phyloP scores from a whole-genome alignment of 2,113 vertebrate genomes.

The Anser brachyrhynchus region DNA sequence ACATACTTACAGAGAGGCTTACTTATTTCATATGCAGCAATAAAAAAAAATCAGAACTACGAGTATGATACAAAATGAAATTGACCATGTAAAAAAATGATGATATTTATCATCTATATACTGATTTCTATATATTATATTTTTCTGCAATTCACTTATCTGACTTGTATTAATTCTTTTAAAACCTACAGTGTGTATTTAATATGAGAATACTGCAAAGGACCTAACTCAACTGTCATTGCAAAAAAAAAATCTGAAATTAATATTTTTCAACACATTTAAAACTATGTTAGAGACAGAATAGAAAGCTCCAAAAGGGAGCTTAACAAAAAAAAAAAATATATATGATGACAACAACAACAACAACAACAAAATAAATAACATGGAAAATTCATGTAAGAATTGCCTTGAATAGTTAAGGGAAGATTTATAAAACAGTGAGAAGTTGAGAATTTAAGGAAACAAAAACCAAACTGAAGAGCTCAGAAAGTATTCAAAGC shows the following conservation, averaged over 20 bases:
- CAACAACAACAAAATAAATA: not conserved
- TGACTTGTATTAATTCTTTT: not conserved
- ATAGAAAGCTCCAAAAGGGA: not conserved
- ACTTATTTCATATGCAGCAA: not conserved
- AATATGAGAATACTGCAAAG: not conserved
- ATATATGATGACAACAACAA: too few species aligned
- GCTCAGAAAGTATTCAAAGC: not conserved
- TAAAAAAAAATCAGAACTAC: not conserved
- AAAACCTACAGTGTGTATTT: not conserved
- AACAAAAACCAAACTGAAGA: not conserved
- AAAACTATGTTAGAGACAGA: not conserved
- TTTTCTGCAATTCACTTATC: not conserved
- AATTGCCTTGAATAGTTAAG: not conserved
- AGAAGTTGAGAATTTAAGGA: not conserved
- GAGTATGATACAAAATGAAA: not conserved
- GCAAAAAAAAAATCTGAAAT: constrained; percentile 9
- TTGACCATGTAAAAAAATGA: not conserved
- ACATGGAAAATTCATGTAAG: not conserved
- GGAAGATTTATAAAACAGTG: not conserved
- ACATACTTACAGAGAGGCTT: not conserved
- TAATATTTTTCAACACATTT: not conserved
- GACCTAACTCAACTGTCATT: not conserved
- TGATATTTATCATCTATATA: not conserved
- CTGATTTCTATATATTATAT: not conserved
- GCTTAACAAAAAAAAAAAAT: not conserved